Evolutionary conservation across 2,888 invertebrate genomes (phyloP).

Genomic region (Bruchidius siliquastri): DNA sequence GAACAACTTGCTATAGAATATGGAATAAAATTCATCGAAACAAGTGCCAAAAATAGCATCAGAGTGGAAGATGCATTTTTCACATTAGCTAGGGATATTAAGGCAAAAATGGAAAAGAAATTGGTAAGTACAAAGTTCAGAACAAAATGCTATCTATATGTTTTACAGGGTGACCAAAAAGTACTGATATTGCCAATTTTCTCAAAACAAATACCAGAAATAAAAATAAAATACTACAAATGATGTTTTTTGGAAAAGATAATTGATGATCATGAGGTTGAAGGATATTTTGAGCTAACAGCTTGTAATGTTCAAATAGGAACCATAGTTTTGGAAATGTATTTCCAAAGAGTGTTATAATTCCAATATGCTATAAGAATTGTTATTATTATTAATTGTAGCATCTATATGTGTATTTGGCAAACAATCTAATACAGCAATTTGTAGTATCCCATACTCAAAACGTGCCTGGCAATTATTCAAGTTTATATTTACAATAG

Average conservation of each 20-base stretch:
- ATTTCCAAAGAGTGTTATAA: no score
- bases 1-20: slow-evolving; percentile 97
- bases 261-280: no score
- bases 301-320: no score
- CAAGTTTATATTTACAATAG: background rate
- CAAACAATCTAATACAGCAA: background rate
- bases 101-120: slow-evolving; percentile 97
- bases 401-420: background rate
- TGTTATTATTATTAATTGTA: no score
- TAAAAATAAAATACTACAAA: no score
- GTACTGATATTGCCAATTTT: no score
- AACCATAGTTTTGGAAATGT: no score
- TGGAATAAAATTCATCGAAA: slow-evolving; percentile 98
- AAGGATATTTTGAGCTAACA: no score
- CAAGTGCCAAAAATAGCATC: slow-evolving; percentile 95
- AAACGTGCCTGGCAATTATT: background rate
- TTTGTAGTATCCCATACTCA: background rate
- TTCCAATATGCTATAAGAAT: no score
- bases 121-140: slow-evolving; percentile 61
- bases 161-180: no score
- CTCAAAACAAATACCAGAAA: no score
- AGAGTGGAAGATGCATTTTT: slow-evolving; percentile 98
- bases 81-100: slow-evolving; percentile 94
- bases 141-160: background rate
- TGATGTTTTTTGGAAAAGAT: no score